Percentiles rank a stretch among this genome's conserved stretches.
Evolutionary conservation across 1,140 invertebrate species (phyloP).

Genomic region (Calliphora vicina): DNA sequence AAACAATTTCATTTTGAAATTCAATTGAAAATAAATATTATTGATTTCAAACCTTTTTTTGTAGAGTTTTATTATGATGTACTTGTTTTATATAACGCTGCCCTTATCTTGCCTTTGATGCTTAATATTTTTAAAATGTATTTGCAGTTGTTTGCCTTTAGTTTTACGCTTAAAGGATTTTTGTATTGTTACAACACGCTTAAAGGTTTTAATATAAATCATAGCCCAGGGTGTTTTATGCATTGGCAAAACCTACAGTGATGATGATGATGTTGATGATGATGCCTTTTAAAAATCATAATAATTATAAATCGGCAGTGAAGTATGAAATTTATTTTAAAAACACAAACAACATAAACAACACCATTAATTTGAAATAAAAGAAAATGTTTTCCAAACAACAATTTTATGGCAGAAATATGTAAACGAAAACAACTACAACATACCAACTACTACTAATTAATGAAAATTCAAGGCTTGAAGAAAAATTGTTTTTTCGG

Average conservation of each 20-base stretch:
- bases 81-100: neutral
- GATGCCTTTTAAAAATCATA: neutral
- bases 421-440: too few relatives aligned
- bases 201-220: neutral
- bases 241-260: neutral
- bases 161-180: neutral
- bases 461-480: too few relatives aligned
- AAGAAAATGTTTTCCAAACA: neutral
- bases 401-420: neutral
- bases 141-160: neutral
- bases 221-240: neutral
- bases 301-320: neutral
- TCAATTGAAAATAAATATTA: neutral
- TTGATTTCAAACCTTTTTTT: neutral
- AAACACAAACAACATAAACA: neutral
- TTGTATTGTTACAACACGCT: neutral
- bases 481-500: too few relatives aligned
- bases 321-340: conserved; percentile 2
- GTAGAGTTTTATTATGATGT: neutral
- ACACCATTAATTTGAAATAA: neutral
- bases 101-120: neutral
- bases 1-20: too few relatives aligned
- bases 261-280: neutral
- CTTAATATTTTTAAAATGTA: neutral
- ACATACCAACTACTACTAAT: too few relatives aligned